Percentiles rank a stretch among this genome's conserved stretches.
phyloP scores from a whole-genome alignment of 1,140 invertebrate genomes.

The Leptinotarsa defecta region DNA sequence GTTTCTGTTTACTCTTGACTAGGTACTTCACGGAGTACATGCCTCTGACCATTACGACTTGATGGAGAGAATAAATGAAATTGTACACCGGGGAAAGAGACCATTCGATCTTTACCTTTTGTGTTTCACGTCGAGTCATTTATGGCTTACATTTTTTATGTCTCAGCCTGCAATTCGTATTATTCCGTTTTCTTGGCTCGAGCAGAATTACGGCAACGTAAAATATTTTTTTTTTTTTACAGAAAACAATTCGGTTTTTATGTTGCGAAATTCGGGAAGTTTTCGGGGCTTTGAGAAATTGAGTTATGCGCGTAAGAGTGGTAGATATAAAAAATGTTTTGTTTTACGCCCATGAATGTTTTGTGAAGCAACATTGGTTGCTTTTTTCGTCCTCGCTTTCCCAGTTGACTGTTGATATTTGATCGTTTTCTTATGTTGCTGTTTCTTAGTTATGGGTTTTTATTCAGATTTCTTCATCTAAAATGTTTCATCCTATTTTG shows the following conservation, averaged over 20 bases:
- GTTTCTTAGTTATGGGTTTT: no score
- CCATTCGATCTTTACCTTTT: neutral
- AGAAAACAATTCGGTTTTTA: neutral
- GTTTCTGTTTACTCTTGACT: no score
- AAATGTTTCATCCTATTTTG: no score
- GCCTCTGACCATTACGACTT: no score
- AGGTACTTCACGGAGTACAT: no score
- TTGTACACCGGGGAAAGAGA: neutral
- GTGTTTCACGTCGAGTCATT: neutral
- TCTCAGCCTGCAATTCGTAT: neutral
- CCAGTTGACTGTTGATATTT: no score
- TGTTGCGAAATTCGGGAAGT: neutral
- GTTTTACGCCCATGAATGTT: constrained; percentile 2
- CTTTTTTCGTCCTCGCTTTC: no score
- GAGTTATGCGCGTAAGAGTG: neutral
- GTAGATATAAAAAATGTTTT: neutral
- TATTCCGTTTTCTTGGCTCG: constrained; percentile 1
- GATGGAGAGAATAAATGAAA: neutral
- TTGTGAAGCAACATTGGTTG: neutral
- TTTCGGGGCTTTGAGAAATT: neutral
- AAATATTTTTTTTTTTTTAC: constrained; percentile 7
- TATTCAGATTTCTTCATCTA: no score
- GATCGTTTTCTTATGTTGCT: no score
- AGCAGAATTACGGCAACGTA: neutral
- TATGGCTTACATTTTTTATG: constrained; percentile 3